phyloP scores from a whole-genome alignment of 2,888 invertebrate species.

The Caenorhabditis zanzibari region DNA sequence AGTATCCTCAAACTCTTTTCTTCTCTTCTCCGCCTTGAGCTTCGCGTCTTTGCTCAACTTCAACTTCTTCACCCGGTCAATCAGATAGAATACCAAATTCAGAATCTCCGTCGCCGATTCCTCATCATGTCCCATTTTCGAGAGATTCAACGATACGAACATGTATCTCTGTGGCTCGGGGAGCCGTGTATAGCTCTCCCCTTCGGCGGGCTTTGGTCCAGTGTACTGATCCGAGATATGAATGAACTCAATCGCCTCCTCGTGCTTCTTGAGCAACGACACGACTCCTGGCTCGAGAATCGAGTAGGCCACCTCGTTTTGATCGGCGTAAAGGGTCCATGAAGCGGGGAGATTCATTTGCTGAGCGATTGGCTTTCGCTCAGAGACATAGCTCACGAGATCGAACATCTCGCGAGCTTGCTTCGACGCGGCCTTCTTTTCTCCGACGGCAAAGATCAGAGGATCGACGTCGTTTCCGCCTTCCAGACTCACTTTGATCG shows the following conservation, averaged over 20 bases:
- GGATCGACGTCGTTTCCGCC: conserved; percentile 92
- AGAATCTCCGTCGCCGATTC: conserved; percentile 67
- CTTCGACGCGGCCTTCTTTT: conserved; percentile 91
- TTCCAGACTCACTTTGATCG: conserved; percentile 81
- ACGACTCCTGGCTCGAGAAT: conserved; percentile 69
- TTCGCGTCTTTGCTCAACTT: conserved; percentile 62
- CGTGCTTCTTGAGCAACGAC: conserved; percentile 87
- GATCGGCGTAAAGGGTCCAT: conserved; percentile 71
- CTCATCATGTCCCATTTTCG: conserved; percentile 57
- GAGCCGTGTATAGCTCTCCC: conserved; percentile 84
- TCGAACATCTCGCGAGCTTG: conserved; percentile 95
- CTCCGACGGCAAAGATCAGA: conserved; percentile 94
- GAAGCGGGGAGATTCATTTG: conserved; percentile 66
- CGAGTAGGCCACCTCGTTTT: conserved; percentile 68
- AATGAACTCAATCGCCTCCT: conserved; percentile 93
- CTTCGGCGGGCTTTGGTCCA: conserved; percentile 92
- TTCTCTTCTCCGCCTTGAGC: conserved; percentile 94
- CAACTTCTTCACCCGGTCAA: conserved; percentile 90
- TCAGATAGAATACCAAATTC: conserved; percentile 89
- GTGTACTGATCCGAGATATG: conserved; percentile 97
- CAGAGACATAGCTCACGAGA: conserved; percentile 85
- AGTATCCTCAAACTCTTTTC: conserved; percentile 94
- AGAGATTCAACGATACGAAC: conserved; percentile 87
- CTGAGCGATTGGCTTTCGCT: conserved; percentile 67
- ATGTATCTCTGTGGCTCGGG: conserved; percentile 89